Conservation (phyloP, 2,888 invertebrate genomes). For the Drosophila subsilvestris region DNA sequence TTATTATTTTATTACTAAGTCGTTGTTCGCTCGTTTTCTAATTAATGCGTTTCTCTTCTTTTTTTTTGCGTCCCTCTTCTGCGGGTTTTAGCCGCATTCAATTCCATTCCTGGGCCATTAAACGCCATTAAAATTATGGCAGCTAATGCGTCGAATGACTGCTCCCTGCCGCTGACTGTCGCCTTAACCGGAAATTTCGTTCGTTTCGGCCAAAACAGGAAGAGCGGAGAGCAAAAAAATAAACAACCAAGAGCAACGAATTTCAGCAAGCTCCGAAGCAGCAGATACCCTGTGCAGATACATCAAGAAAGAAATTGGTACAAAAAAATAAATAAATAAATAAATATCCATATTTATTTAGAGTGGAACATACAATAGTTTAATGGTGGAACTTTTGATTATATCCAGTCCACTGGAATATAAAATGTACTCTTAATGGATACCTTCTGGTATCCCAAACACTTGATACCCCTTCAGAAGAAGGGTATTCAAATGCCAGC, state of each 20-base stretch:
- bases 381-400: no score
- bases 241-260: constrained; percentile 7
- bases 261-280: background rate
- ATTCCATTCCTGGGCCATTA: constrained; percentile 74
- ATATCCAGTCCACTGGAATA: no score
- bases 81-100: constrained; percentile 35
- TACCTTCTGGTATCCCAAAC: no score
- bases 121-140: constrained; percentile 79
- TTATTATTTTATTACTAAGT: constrained; percentile 71
- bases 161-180: constrained; percentile 28
- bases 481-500: background rate
- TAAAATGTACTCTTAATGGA: no score
- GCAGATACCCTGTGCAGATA: background rate
- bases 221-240: constrained; percentile 5
- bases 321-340: no score
- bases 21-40: constrained; percentile 65
- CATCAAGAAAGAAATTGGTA: no score
- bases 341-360: no score
- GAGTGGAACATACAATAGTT: no score
- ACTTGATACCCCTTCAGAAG: background rate
- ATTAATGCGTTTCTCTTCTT: constrained; percentile 69
- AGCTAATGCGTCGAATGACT: constrained; percentile 61
- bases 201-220: constrained; percentile 43
- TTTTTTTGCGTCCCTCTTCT: constrained; percentile 10
- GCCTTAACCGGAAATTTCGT: constrained; percentile 72